Base-by-base conservation (phyloP, 2,113 vertebrate genomes). In the Addax nasomaculatus region DNA sequence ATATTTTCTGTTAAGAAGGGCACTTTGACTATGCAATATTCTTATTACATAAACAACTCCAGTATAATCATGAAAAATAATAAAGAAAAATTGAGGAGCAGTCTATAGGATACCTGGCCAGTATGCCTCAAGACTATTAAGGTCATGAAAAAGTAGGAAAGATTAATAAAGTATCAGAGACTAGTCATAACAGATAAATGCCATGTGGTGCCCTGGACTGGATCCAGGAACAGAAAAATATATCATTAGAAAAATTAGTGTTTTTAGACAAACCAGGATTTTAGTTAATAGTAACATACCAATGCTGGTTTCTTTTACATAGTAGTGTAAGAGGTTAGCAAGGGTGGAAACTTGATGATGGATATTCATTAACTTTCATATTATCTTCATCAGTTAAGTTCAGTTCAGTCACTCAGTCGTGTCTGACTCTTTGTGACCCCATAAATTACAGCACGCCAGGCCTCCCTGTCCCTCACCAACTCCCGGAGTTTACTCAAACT, bases 401-500 rank as follows among this genome's bases (percentile, higher is more conserved):
- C 27, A 60, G 58, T 30, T 60, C 12, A 60, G 58, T 58, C 0
- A 5, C 25, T 58, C 55, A 57, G 55, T 23, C 0, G 0, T 25
- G 55, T 57, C 5, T 27, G 4, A 58, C 25, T 58, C 11, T 58
- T 58, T 58, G 25, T 0, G 10, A 58, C 57, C 57, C 25, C 27
- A 29, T 6, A 11, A 58, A 29, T 13, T 5, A 0, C 57, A 29
- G 5, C 2, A 29, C 11, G 3, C 5, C 57, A 58, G 57, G 2
- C 5, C 25, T 58, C 57, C 57, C 57, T 58, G 10, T 13, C 57
- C 57, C 27, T 58, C 57, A 58, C 11, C 57, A 58, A 58, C 57
- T 58, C 25, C 57, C 0, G 0, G 57, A 58, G 25, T 58, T 29
- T 0, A 58, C 57, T 29, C 57, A 58, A 12, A 58, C 5, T 58